phyloP scores from a whole-genome alignment of 2,113 vertebrate species.

The Nothocercus nigrocapillus region DNA sequence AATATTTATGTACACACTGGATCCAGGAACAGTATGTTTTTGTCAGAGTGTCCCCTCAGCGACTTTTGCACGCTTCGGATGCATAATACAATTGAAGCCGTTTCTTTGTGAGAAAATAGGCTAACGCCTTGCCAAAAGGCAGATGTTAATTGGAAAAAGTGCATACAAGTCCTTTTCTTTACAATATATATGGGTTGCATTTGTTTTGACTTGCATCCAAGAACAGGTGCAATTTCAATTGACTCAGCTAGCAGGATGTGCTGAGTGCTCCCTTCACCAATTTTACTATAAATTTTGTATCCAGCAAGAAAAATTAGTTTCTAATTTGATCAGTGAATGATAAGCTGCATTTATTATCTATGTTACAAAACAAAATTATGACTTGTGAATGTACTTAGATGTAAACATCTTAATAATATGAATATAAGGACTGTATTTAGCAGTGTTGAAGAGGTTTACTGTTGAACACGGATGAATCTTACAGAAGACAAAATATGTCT shows the following conservation, averaged over 20 bases:
- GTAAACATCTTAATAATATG: background rate
- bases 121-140: conserved; percentile 70
- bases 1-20: conserved; percentile 37
- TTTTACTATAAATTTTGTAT: conserved; percentile 28
- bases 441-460: background rate
- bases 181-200: conserved; percentile 12
- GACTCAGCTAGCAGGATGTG: conserved; percentile 47
- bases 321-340: background rate
- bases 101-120: conserved; percentile 70
- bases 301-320: background rate
- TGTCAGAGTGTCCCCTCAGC: conserved; percentile 51
- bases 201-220: conserved; percentile 51
- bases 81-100: conserved; percentile 58
- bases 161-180: conserved; percentile 42
- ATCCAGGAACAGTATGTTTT: conserved; percentile 64
- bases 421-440: background rate
- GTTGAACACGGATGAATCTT: background rate
- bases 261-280: conserved; percentile 3
- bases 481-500: background rate
- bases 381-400: background rate
- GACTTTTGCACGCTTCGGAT: conserved; percentile 55
- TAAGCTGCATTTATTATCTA: background rate
- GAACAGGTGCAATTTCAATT: conserved; percentile 60
- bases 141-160: conserved; percentile 61
- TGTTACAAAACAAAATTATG: background rate